Conservation (phyloP, 1,140 invertebrate species). For the Pemphigus obesinymphae region DNA sequence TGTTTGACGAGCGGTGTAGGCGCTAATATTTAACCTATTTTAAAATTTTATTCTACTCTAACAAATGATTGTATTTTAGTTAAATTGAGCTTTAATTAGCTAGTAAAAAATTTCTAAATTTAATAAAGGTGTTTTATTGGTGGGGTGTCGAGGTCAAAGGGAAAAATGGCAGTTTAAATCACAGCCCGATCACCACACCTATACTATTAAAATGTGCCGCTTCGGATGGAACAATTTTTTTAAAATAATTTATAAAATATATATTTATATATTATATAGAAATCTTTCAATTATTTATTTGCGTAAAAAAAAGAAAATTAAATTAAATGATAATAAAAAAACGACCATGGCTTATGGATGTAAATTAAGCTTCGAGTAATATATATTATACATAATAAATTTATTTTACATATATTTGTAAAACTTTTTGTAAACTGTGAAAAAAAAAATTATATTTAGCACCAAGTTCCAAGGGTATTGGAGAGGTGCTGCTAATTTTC, state of each 20-base stretch:
- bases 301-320: constrained; percentile 30
- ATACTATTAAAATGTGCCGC: constrained; percentile 38
- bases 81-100: constrained; percentile 41
- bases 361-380: constrained; percentile 18
- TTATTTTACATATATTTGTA: constrained; percentile 22
- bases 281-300: constrained; percentile 28
- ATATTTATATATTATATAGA: constrained; percentile 40
- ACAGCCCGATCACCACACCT: constrained; percentile 40
- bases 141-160: constrained; percentile 30
- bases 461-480: constrained; percentile 34
- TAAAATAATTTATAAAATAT: constrained; percentile 40
- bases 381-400: constrained; percentile 29
- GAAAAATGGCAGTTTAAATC: constrained; percentile 38
- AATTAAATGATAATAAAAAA: constrained; percentile 30
- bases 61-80: constrained; percentile 36
- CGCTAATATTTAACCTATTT: not conserved
- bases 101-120: constrained; percentile 37
- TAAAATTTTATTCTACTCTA: constrained; percentile 14
- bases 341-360: constrained; percentile 34
- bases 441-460: constrained; percentile 36
- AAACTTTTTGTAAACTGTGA: constrained; percentile 37
- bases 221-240: constrained; percentile 33
- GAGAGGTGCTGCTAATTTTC: constrained; percentile 39
- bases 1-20: not conserved
- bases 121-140: not conserved